Evolutionary conservation across 2,888 invertebrate genomes (phyloP), one percentile per base, ranked within the genome.

Genomic region (Baccha elongata): DNA sequence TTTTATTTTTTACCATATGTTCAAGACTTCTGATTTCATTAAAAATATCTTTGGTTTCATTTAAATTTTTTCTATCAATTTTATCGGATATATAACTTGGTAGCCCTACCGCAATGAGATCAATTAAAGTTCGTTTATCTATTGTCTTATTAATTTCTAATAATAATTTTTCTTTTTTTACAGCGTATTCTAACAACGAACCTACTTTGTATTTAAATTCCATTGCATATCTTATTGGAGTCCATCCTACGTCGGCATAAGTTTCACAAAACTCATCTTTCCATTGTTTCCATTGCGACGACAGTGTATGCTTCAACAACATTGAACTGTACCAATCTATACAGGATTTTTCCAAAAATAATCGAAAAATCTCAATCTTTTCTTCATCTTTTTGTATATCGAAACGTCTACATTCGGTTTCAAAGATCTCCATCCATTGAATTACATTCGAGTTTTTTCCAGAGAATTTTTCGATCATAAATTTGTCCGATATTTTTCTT

Each of bases 11-110:
- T 15, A 53, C 62, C 58, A 87, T 44, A 52, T 88, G 86, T 86
- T 88, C 87, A 10, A 87, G 73, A 76, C 85, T 86, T 60, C 87
- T 84, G 35, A 88, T 60, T 65, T 87, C 86, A 85, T 87, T 88
- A 53, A 85, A 87, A 21, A 88, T 60, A 65, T 87, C 85, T 58
- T 87, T 87, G 75, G 29, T 69, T 3, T 68, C 42, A 11, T 50
- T 40, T 40, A 67, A 87, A 65, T 52, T 58, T 73, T 76, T 86
- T 85, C 87, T 87, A 68, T 87, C 85, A 48, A 87, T 87, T 80
- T 13, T 68, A 40, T 68, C 53, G 13, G 44, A 11, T 37, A 62
- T 44, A 26, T 15, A 62, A 8, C 37, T 68, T 85, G 87, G 86
- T 73, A 88, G 68, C 17, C 87, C 87, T 5, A 58, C 60, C 60